Evolutionary conservation across 2,888 invertebrate species (phyloP).

Genomic region (Nebria salina): DNA sequence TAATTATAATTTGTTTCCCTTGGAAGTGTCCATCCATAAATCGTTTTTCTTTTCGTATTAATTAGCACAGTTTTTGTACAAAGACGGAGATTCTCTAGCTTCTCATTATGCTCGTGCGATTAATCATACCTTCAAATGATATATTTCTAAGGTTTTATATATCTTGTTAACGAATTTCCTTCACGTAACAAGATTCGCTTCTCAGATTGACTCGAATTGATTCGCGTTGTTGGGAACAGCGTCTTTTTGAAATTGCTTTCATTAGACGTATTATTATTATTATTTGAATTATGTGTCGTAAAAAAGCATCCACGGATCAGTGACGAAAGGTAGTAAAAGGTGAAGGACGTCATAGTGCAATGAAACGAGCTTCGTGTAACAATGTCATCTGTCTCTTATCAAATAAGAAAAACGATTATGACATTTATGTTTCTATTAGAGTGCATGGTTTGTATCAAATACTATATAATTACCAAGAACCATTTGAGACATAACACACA

Average conservation of each 20-base stretch:
- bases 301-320: background rate
- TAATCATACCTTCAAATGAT: background rate
- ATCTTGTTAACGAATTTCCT: background rate
- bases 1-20: no score
- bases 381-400: constrained; percentile 12
- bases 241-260: no score
- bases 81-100: background rate
- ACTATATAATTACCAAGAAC: constrained; percentile 32
- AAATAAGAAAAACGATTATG: background rate
- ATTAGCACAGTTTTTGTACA: no score
- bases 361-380: background rate
- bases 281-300: no score
- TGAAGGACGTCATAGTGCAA: background rate
- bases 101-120: background rate
- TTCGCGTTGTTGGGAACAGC: no score
- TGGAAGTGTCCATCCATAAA: no score
- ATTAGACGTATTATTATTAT: no score
- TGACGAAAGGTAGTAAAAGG: background rate
- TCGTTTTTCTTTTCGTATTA: no score
- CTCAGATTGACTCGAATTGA: background rate
- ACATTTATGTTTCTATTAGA: constrained; percentile 34
- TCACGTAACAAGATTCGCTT: background rate
- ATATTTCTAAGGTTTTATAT: background rate
- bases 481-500: constrained; percentile 17
- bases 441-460: constrained; percentile 19